Conservation (phyloP, 2,113 vertebrate genomes). For the Myanophis thanlyinensis region DNA sequence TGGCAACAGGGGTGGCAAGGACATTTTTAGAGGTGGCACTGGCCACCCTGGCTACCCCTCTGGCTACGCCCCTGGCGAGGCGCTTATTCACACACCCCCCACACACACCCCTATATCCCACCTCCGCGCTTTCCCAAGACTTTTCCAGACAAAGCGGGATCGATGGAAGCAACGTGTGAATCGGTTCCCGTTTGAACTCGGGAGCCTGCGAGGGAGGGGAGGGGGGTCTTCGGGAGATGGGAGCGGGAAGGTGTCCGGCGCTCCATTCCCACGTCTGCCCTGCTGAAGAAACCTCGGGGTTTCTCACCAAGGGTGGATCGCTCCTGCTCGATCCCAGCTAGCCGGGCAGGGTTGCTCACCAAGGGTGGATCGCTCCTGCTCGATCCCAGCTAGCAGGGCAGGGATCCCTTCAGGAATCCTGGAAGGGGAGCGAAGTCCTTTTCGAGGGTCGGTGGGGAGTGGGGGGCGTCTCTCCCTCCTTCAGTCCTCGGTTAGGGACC, state of each 20-base stretch:
- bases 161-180: not conserved
- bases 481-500: not conserved
- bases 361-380: not conserved
- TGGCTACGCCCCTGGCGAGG: too few species aligned
- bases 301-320: not conserved
- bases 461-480: not conserved
- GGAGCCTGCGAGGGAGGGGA: not conserved
- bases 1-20: too few species aligned
- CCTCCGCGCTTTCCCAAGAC: not conserved
- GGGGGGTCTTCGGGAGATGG: too few species aligned
- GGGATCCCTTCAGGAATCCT: not conserved
- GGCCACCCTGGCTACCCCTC: too few species aligned
- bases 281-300: not conserved
- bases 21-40: too few species aligned
- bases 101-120: too few species aligned
- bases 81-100: not conserved
- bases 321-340: not conserved
- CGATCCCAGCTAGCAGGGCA: not conserved
- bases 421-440: not conserved
- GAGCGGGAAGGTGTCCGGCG: not conserved
- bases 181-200: not conserved
- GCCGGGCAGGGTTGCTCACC: not conserved
- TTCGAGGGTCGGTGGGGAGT: not conserved
- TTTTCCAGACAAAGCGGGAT: not conserved
- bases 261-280: not conserved